Evolutionary conservation across 2,113 vertebrate genomes (phyloP).

Genomic region (Myiagra hebetior): DNA sequence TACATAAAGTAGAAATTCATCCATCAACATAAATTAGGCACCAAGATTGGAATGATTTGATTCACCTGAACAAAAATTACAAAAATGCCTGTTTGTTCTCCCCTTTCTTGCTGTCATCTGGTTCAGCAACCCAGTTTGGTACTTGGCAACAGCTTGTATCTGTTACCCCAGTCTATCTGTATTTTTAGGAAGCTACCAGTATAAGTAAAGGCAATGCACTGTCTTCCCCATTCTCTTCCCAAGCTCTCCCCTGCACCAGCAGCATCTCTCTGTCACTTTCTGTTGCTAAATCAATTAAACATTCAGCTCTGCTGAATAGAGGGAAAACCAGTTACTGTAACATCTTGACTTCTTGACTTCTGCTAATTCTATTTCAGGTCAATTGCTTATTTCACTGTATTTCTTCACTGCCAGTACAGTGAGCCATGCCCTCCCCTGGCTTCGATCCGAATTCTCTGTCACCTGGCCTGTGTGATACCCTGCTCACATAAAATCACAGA

Average conservation of each 20-base stretch:
- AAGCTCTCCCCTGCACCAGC: background rate
- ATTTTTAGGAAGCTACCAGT: background rate
- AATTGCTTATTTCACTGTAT: background rate
- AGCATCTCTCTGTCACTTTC: background rate
- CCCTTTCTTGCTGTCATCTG: background rate
- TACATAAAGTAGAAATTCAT: background rate
- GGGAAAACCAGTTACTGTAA: background rate
- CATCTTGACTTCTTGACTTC: background rate
- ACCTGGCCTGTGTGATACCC: background rate
- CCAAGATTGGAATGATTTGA: background rate
- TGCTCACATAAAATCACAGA: background rate
- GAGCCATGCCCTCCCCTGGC: background rate
- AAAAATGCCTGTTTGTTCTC: background rate
- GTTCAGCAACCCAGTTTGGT: background rate
- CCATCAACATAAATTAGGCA: background rate
- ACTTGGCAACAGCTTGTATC: background rate
- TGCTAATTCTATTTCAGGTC: background rate
- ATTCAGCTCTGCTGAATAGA: background rate
- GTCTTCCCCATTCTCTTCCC: background rate
- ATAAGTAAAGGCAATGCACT: background rate
- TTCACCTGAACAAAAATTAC: background rate
- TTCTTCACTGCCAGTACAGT: background rate
- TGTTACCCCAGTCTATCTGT: background rate
- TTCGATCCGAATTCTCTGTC: fast-evolving
- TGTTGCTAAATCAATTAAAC: background rate